Evolutionary conservation across 2,888 invertebrate species (phyloP), one percentile per base, ranked within the genome.

Genomic region (Polyommatus icarus): DNA sequence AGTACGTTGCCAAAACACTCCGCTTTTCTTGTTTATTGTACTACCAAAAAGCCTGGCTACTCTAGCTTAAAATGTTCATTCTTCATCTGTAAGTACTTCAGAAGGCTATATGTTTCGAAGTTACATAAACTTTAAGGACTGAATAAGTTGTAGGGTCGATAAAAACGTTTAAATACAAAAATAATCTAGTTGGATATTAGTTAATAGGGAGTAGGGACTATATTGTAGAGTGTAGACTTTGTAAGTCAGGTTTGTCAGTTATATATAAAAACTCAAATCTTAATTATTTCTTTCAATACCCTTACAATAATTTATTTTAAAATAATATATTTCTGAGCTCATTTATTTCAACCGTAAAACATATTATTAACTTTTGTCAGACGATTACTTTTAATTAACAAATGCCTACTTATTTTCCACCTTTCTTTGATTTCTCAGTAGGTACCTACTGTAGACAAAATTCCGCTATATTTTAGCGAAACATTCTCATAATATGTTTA

Each of bases 1-100:
- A 10, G 24, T 67, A 67, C 24, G 67, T 67, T 67, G 67, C 67
- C 67, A 67, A 67, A 67, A 67, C 67, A 67, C 18, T 67, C 67
- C 4, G 67, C 29, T 1, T 67, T 32, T 29, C 29, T 29, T 8
- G 20, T 67, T 67, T 67, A 67, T 67, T 29, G 29, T 67, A 32
- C 5, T 29, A 54, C 18, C 15, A 54, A 18, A 50, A 50, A 18
- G 54, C 15, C 54, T 54, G 18, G 54, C 18, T 18, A 54, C 54
- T 54, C 54, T 18, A 18, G 18, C 5, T 1, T 54, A 18, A 59
- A 59, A 59, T 59, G 20, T 20, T 20, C 59, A 54, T 18, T 54
- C 18, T 54, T 18, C 54, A 54, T 46, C 46, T 46, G 12, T 10
- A 46, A 3, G 5, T 54, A 18, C 50, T 50, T 15, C 50, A 50